A percentile compares a stretch with the other conserved stretches of the same genome.
Evolutionary conservation across 2,888 invertebrate genomes (phyloP).

Genomic region (Odontothrips loti): DNA sequence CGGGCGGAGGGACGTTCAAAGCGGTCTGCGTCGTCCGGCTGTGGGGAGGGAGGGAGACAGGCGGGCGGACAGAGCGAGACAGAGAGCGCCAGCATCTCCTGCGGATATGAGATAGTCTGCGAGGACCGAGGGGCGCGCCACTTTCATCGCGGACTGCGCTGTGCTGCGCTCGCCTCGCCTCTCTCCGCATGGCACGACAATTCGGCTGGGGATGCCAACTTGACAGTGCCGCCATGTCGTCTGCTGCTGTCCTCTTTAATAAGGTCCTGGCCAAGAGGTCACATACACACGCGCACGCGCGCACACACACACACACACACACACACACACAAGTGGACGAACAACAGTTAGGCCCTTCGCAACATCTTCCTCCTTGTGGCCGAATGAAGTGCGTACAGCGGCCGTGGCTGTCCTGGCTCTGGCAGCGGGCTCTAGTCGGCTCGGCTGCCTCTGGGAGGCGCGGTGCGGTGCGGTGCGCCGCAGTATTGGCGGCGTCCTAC

Average conservation of each 20-base stretch:
- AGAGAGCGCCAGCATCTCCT: not conserved
- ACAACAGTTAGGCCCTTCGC: not conserved
- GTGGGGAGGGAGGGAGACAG: not conserved
- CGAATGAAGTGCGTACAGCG: too few species aligned
- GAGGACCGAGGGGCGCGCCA: not conserved
- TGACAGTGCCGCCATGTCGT: not conserved
- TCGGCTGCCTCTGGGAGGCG: too few species aligned
- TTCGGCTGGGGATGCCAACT: not conserved
- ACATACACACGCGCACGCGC: too few species aligned
- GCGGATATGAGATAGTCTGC: conserved; percentile 2
- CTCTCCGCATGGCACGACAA: not conserved
- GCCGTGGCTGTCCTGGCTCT: not conserved
- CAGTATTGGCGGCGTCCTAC: too few species aligned
- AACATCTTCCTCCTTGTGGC: not conserved
- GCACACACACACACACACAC: too few species aligned
- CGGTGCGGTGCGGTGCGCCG: too few species aligned
- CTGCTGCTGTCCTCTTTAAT: not conserved
- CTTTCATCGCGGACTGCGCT: not conserved
- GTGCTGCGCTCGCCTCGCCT: not conserved
- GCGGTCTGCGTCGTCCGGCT: not conserved
- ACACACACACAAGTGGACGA: not conserved
- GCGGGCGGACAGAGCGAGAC: not conserved
- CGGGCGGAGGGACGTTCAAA: not conserved
- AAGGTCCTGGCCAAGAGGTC: not conserved
- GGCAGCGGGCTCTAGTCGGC: too few species aligned